Base-by-base conservation (phyloP, 1,140 invertebrate species). In the Diorhabda elongata region DNA sequence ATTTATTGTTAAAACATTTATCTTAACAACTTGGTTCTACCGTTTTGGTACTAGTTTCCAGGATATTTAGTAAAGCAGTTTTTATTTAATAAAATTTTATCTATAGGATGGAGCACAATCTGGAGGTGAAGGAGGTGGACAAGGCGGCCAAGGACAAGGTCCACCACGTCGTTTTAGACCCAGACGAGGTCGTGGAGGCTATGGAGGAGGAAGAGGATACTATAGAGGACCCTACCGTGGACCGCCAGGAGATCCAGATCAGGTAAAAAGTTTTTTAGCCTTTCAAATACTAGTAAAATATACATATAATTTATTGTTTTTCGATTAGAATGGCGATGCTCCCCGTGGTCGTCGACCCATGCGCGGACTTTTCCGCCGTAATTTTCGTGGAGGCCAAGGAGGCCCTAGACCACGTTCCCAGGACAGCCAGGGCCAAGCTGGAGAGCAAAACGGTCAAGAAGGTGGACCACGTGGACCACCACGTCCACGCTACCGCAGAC, bases 361-460 rank as follows among this genome's bases (percentile, higher is more conserved):
- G 71, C 84, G 88, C n/a, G 47, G 47, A 6, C 43, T 62, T 62
- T 62, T 62, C 61, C 84, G 86, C 69, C 85, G 88, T 61, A 86
- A 87, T 73, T 86, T 84, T 77, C 85, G 86, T 67, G 85, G 86
- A 65, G 85, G 85, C 67, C 81, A 85, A 73, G 83, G 84, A n/a
- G 83, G 75, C 70, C 82, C 83, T n/a, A 82, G 84, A 73, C 84
- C 82, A 64, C 84, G 84, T 66, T 86, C 85, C 72, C 86, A 87
- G 75, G 86, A 88, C 75, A 84, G 84, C 77, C 82, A 86, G 83
- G 80, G 75, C 78, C 79, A 80, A 68, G 69, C 71, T 68, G 70
- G 70, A 69, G 67, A 74, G 65, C 68, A 73, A 69, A 72, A 71
- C 71, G 73, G 74, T 68, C 69, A 74, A 68, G 71, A 71, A 71